Evolutionary conservation across 2,797 vertebrate species (phyloP).

Genomic region (Eospalax fontanierii): DNA sequence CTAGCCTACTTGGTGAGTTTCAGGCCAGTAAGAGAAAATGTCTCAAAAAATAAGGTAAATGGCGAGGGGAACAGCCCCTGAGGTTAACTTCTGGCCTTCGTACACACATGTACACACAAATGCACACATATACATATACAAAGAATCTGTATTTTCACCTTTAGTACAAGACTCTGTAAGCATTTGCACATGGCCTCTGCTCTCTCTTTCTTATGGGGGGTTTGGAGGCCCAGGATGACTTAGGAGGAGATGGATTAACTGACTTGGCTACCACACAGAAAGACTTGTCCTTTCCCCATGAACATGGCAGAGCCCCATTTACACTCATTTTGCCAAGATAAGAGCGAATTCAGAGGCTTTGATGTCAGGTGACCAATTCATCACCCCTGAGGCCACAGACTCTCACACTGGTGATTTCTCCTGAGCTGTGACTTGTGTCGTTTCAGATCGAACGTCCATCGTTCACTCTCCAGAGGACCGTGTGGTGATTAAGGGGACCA

Average conservation of each 20-base stretch:
- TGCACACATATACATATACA: neutral
- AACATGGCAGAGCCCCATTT: neutral
- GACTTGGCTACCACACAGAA: rapidly evolving
- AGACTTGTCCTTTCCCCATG: neutral
- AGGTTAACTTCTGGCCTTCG: neutral
- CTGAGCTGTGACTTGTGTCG: slow-evolving; percentile 78
- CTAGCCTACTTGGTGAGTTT: neutral
- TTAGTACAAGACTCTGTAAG: rapidly evolving
- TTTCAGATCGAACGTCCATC: slow-evolving; percentile 94
- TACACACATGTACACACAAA: neutral
- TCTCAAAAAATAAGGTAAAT: neutral
- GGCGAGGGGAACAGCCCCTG: neutral
- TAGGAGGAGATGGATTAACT: rapidly evolving
- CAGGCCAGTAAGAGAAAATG: neutral
- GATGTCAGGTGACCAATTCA: neutral
- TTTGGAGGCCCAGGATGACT: neutral
- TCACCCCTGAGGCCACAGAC: neutral
- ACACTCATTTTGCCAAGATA: neutral
- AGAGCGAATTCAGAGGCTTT: slow-evolving; percentile 37
- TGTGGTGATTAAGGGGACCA: slow-evolving; percentile 98
- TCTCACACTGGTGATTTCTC: slow-evolving; percentile 17
- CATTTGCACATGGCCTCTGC: neutral
- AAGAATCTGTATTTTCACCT: neutral
- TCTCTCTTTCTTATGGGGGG: rapidly evolving
- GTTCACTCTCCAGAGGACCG: slow-evolving; percentile 93